phyloP scores from a whole-genome alignment of 2,113 vertebrate species.

The Neotoma lepida region DNA sequence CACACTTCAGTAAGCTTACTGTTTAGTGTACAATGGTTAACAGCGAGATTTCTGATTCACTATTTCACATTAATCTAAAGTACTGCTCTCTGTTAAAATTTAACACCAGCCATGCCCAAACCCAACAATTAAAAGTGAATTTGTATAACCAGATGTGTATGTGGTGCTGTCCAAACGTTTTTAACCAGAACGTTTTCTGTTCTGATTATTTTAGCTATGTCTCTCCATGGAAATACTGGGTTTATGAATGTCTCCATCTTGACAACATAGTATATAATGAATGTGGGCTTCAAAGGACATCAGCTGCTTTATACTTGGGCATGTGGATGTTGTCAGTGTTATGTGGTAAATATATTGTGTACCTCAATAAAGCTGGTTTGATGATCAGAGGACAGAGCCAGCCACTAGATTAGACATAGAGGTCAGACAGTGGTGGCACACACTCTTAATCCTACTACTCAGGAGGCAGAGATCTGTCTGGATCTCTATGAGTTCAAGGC shows the following conservation, averaged over 20 bases:
- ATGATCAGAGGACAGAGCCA: too few species aligned
- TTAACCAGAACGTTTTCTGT: constrained; percentile 16
- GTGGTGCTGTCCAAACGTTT: not conserved
- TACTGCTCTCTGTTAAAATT: constrained; percentile 39
- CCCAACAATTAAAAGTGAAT: constrained; percentile 29
- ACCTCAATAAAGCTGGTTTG: too few species aligned
- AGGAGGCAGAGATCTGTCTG: too few species aligned
- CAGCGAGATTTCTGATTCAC: constrained; percentile 18
- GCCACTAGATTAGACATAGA: too few species aligned
- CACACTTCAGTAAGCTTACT: not conserved
- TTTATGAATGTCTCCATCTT: not conserved
- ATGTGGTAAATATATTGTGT: too few species aligned
- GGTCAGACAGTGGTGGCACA: too few species aligned
- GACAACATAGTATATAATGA: not conserved
- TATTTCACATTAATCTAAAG: constrained; percentile 2
- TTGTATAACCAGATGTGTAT: not conserved
- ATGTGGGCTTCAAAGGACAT: not conserved
- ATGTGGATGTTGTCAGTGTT: not conserved
- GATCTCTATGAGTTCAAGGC: too few species aligned
- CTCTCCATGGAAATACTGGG: not conserved
- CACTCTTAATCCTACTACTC: too few species aligned
- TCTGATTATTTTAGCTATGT: not conserved
- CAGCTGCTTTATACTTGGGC: not conserved
- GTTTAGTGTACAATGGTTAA: not conserved
- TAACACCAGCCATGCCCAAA: constrained; percentile 14